These are phyloP conservation scores for Callocephalon fimbriatum DNA, from an alignment of 2,113 vertebrate genomes.

Conservation along the genomic window DNA sequence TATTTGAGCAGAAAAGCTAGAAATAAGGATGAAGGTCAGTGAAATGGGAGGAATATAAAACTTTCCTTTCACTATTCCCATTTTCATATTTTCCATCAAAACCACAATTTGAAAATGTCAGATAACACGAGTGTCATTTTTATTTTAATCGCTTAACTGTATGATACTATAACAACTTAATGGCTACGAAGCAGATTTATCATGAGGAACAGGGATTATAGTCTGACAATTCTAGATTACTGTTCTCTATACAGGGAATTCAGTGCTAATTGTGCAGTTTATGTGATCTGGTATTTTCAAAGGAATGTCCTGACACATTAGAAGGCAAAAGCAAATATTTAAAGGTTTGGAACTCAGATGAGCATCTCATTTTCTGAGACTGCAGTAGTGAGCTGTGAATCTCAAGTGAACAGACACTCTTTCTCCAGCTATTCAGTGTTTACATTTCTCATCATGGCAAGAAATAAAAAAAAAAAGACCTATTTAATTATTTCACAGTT, in stretches of 20 bases:
- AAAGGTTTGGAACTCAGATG: not conserved
- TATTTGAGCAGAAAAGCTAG: not conserved
- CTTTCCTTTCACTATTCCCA: not conserved
- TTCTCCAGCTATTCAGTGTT: not conserved
- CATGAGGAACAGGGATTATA: not conserved
- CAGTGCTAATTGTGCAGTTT: not conserved
- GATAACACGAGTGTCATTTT: not conserved
- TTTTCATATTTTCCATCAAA: slow-evolving; percentile 17
- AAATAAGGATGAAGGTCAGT: not conserved
- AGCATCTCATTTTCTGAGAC: not conserved
- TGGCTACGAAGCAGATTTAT: not conserved
- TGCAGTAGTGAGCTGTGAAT: not conserved
- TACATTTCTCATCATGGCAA: not conserved
- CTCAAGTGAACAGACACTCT: not conserved
- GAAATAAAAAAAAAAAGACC: not conserved
- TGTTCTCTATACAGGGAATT: not conserved
- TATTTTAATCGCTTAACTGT: not conserved
- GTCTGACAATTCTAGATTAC: not conserved
- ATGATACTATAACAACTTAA: not conserved
- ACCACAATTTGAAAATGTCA: not conserved
- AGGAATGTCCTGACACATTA: not conserved
- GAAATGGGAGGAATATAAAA: not conserved
- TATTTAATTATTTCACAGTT: not conserved
- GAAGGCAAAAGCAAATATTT: slow-evolving; percentile 18
- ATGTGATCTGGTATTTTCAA: not conserved